phyloP scores from a whole-genome alignment of 2,797 vertebrate genomes.

The Streptopelia turtur region DNA sequence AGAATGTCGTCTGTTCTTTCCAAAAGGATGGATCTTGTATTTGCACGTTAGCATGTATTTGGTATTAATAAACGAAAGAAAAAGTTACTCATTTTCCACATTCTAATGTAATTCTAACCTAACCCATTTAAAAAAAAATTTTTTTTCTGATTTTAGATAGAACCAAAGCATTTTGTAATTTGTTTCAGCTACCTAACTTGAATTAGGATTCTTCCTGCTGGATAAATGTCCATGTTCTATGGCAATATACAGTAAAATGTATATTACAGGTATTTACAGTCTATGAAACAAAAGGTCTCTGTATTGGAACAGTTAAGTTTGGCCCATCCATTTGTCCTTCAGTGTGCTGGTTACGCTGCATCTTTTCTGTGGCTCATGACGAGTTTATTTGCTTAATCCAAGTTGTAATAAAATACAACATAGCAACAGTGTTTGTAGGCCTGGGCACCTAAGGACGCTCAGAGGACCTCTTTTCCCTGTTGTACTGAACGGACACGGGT shows the following conservation, averaged over 20 bases:
- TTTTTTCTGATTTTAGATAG: background rate
- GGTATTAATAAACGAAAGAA: background rate
- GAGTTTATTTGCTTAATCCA: background rate
- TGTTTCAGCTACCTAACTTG: background rate
- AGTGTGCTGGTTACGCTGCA: background rate
- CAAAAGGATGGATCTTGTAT: background rate
- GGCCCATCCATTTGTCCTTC: background rate
- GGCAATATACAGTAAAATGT: background rate
- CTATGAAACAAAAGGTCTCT: background rate
- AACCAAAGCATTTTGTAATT: background rate
- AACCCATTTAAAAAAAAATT: background rate
- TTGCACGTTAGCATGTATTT: background rate
- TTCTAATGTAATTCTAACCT: background rate
- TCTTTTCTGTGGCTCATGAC: background rate
- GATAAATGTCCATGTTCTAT: background rate
- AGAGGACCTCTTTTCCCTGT: background rate
- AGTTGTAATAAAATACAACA: background rate
- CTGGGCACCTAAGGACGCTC: background rate
- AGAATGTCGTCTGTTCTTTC: background rate
- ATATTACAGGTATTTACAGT: background rate
- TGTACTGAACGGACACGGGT: background rate
- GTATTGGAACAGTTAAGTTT: background rate
- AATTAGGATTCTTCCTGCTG: background rate
- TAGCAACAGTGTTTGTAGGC: background rate
- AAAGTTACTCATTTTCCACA: background rate